Evolutionary conservation across 2,797 vertebrate species (phyloP).

Genomic region (Malurus splendens): DNA sequence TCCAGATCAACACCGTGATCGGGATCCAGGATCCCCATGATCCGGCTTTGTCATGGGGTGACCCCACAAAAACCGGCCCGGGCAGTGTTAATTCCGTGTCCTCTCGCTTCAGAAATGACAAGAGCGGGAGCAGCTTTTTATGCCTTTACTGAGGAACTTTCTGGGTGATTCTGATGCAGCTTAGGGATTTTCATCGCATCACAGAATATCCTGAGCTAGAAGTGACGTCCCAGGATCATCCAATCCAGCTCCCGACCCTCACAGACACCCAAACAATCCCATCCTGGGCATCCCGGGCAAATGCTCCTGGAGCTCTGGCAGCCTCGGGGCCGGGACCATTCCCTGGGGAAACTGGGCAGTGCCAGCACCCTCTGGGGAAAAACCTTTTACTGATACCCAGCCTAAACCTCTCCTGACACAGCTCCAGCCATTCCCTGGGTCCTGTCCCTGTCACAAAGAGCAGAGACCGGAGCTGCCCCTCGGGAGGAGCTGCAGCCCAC

Average conservation of each 20-base stretch:
- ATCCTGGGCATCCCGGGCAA: neutral
- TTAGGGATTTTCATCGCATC: neutral
- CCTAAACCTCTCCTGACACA: neutral
- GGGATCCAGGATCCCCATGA: too few species aligned
- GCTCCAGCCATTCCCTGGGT: neutral
- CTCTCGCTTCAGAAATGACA: neutral
- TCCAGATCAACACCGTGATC: fast-evolving
- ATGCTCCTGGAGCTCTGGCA: neutral
- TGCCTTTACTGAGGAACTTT: neutral
- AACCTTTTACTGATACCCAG: neutral
- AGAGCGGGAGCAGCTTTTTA: neutral
- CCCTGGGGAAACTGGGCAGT: neutral
- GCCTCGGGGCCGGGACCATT: neutral
- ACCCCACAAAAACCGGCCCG: neutral
- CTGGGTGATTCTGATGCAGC: neutral
- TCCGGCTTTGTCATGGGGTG: neutral
- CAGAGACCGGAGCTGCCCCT: fast-evolving
- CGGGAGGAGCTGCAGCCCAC: neutral
- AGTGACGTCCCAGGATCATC: fast-evolving
- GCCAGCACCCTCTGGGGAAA: neutral
- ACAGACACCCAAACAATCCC: fast-evolving
- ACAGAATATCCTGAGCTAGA: neutral
- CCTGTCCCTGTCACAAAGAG: neutral
- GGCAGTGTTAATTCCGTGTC: fast-evolving
- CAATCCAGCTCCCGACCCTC: fast-evolving